These are phyloP conservation scores for Cynoglossus semilaevis DNA, from an alignment of 2,113 vertebrate genomes.

Conservation along the genomic window DNA sequence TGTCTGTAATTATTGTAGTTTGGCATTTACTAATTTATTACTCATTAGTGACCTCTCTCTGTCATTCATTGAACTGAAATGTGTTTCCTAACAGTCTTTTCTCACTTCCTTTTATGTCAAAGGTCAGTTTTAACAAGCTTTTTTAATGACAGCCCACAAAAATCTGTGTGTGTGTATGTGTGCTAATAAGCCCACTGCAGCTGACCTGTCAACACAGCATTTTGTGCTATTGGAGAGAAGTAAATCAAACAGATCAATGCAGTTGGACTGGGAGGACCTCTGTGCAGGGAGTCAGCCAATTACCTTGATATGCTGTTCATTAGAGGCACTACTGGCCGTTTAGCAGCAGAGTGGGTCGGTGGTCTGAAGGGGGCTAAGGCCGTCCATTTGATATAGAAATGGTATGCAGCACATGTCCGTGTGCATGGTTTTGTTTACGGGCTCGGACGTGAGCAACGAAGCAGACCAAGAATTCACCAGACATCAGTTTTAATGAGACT, in stretches of 20 bases:
- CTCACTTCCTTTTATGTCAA: conserved; percentile 26
- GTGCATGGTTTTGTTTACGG: conserved; percentile 30
- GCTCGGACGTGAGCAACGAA: conserved; percentile 34
- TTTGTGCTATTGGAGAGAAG: conserved; percentile 55
- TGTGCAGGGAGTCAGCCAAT: conserved; percentile 47
- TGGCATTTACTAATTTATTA: background rate
- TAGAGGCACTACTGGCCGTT: conserved; percentile 33
- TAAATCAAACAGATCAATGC: conserved; percentile 62
- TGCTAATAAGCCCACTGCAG: conserved; percentile 45
- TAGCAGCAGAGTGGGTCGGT: conserved; percentile 24
- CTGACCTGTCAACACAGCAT: conserved; percentile 34
- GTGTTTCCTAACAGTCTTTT: background rate
- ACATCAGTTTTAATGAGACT: conserved; percentile 62
- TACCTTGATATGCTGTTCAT: conserved; percentile 56
- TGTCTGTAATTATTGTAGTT: background rate
- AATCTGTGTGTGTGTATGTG: conserved; percentile 13
- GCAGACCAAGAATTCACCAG: conserved; percentile 23
- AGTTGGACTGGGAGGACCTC: conserved; percentile 42
- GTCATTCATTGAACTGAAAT: background rate
- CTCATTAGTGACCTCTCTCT: background rate
- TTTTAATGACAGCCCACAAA: conserved; percentile 29
- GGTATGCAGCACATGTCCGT: conserved; percentile 22
- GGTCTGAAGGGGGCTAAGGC: conserved; percentile 1
- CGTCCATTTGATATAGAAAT: conserved; percentile 24
- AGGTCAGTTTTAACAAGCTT: conserved; percentile 69